Conservation (phyloP, 2,113 vertebrate genomes). For the Pavo muticus region DNA sequence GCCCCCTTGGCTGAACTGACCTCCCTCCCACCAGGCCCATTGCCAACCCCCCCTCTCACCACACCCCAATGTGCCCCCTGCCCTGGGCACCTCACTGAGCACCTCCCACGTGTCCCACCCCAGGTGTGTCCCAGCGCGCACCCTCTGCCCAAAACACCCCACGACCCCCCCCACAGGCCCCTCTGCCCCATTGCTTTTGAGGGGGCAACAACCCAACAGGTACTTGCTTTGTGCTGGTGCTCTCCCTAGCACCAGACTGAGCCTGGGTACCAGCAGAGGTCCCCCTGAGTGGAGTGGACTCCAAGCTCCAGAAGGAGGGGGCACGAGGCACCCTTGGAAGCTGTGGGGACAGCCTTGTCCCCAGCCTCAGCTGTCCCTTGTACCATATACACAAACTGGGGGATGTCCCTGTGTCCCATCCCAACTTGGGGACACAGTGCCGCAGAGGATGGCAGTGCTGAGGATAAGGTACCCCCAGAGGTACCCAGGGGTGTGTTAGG, state of each 20-base stretch:
- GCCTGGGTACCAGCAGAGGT: neutral
- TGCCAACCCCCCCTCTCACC: no score
- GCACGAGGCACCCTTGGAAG: neutral
- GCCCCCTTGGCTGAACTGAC: no score
- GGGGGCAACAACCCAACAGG: neutral
- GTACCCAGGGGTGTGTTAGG: neutral
- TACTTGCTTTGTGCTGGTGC: neutral
- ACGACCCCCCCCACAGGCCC: neutral
- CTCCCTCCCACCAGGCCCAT: no score
- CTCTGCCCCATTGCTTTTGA: neutral
- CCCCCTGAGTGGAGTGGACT: neutral
- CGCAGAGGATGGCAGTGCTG: fast-evolving
- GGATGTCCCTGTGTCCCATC: fast-evolving
- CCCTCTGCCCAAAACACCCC: neutral
- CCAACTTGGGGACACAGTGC: fast-evolving
- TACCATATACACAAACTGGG: fast-evolving
- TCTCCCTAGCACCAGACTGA: fast-evolving
- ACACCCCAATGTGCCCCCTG: neutral
- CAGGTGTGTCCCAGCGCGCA: neutral
- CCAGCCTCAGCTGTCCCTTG: neutral
- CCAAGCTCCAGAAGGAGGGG: neutral
- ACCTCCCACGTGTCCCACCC: neutral
- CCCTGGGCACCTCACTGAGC: neutral
- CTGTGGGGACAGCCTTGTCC: neutral
- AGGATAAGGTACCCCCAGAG: neutral